A percentile compares a stretch with the other conserved stretches of the same genome.
These are phyloP conservation scores for Plebejus anna DNA, from an alignment of 2,888 invertebrate genomes.

Conservation along the genomic window DNA sequence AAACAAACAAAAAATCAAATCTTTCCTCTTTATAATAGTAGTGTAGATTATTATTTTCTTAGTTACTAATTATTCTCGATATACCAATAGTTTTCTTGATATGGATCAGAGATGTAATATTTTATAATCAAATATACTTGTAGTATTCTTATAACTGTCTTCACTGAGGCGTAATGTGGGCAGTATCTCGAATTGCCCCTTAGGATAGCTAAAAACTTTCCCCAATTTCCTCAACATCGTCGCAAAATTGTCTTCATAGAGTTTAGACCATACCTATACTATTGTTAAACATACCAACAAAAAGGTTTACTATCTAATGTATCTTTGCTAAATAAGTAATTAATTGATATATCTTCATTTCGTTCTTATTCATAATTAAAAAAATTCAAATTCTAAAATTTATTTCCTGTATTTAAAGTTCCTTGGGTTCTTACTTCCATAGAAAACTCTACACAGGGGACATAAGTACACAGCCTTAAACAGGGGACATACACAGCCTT, in stretches of 20 bases:
- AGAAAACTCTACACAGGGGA: no score
- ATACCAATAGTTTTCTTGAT: no score
- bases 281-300: background rate
- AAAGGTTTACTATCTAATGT: background rate
- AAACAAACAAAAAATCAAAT: no score
- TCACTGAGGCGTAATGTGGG: background rate
- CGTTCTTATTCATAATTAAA: no score
- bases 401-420: no score
- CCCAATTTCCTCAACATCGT: background rate
- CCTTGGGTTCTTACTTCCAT: no score
- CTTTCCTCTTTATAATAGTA: no score
- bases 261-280: background rate
- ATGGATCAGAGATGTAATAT: background rate
- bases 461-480: no score
- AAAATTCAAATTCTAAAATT: no score
- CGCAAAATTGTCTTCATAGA: background rate
- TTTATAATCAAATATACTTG: background rate
- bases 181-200: background rate
- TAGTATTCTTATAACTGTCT: background rate
- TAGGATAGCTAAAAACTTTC: slow-evolving; percentile 3
- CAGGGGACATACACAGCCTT: no score
- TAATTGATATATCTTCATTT: no score
- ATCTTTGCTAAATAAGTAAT: no score
- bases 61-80: background rate
- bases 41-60: background rate